Evolutionary conservation across 2,797 vertebrate genomes (phyloP).

Genomic region (Ctenochaetus hawaiiensis): DNA sequence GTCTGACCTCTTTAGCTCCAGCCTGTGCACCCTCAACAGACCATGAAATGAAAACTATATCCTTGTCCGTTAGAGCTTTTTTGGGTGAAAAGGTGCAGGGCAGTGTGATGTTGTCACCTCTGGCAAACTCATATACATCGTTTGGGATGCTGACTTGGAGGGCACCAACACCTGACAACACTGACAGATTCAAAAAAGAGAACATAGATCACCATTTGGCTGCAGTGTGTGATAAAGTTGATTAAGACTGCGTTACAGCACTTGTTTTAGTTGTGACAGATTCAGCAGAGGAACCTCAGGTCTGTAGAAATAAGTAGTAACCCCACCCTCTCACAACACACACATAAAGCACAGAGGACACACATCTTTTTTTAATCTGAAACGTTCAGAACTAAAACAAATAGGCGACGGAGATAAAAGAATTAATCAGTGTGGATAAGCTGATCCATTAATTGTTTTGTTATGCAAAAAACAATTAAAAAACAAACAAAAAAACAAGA

Average conservation of each 20-base stretch:
- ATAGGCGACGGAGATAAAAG: neutral
- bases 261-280: neutral
- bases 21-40: fast-evolving
- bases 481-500: too few relatives aligned
- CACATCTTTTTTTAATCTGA: neutral
- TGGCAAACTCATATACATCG: slow-evolving; percentile 35
- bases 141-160: slow-evolving; percentile 50
- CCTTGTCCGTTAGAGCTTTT: fast-evolving
- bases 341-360: neutral
- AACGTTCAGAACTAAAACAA: neutral
- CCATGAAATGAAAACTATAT: slow-evolving; percentile 35
- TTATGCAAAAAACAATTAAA: neutral
- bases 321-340: neutral
- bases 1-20: slow-evolving; percentile 39
- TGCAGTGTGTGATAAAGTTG: too few relatives aligned
- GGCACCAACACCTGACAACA: slow-evolving; percentile 36
- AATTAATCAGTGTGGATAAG: neutral
- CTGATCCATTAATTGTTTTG: too few relatives aligned
- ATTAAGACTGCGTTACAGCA: neutral
- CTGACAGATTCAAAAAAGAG: slow-evolving; percentile 37
- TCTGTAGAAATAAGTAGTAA: neutral
- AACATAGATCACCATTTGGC: neutral
- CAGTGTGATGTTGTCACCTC: slow-evolving; percentile 70
- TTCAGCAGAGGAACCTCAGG: neutral
- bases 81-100: slow-evolving; percentile 64